Percentiles rank a stretch among this genome's conserved stretches.
These are phyloP conservation scores for Ceratosolen fusciceps DNA, from an alignment of 1,140 invertebrate genomes.

Conservation along the genomic window DNA sequence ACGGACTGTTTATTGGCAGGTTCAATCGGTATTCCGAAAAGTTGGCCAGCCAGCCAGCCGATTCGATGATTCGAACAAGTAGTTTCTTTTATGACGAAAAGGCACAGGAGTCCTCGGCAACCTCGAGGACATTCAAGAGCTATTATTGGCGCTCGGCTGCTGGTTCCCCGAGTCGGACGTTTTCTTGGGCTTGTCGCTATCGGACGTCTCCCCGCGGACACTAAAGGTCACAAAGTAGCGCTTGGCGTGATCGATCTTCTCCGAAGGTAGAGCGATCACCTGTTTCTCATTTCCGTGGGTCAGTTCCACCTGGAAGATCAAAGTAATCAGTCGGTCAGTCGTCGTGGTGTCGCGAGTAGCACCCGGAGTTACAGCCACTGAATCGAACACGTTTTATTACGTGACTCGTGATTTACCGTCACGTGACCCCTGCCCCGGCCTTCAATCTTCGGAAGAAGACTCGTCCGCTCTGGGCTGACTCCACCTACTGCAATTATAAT, in stretches of 20 bases:
- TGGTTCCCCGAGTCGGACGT: constrained; percentile 55
- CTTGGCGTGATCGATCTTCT: constrained; percentile 88
- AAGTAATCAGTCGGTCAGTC: neutral
- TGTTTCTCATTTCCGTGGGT: constrained; percentile 86
- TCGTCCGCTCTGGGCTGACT: constrained; percentile 62
- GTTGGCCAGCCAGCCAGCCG: no score
- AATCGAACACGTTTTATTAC: no score
- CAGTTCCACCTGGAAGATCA: constrained; percentile 75
- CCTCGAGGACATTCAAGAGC: constrained; percentile 55
- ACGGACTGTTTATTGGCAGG: no score
- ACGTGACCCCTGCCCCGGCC: constrained; percentile 67
- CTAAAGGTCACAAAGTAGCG: constrained; percentile 92
- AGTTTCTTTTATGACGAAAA: no score
- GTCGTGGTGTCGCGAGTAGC: no score
- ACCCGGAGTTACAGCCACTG: no score
- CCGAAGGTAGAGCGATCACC: constrained; percentile 86
- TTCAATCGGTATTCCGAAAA: no score
- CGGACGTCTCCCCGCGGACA: constrained; percentile 77
- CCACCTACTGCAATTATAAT: constrained; percentile 71
- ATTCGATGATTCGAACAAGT: no score
- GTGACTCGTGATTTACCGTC: constrained; percentile 65
- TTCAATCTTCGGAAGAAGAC: constrained; percentile 70
- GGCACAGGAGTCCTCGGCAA: no score
- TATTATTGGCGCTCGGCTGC: constrained; percentile 65
- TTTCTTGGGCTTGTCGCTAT: constrained; percentile 55